A percentile compares a stretch with the other conserved stretches of the same genome.
Evolutionary conservation across 2,888 invertebrate species (phyloP).

Genomic region (Cephus sareptanus): DNA sequence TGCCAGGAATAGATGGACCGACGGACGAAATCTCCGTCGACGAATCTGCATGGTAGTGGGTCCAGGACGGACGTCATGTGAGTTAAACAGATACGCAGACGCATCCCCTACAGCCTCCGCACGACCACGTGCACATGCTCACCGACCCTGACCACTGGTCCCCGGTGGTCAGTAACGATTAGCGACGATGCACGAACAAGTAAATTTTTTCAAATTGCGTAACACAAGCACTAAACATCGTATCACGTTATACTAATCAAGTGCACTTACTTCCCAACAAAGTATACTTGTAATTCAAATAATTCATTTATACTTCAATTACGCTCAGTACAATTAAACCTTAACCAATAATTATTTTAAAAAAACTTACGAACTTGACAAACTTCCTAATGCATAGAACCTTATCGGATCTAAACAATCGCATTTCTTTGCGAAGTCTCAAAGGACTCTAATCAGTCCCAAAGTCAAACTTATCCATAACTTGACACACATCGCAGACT

Average conservation of each 20-base stretch:
- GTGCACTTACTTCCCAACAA: not conserved
- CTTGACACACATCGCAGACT: not conserved
- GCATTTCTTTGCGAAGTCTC: conserved; percentile 4
- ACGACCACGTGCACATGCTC: not conserved
- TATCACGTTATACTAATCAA: not conserved
- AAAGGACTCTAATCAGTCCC: not conserved
- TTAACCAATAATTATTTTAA: not conserved
- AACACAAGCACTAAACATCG: not conserved
- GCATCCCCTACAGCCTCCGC: not conserved
- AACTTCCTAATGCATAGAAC: conserved; percentile 14
- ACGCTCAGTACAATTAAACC: not conserved
- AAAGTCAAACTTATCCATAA: not conserved
- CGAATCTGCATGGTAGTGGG: conserved; percentile 43
- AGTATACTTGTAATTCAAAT: not conserved
- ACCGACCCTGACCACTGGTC: not conserved
- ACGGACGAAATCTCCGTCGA: conserved; percentile 40
- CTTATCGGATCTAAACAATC: conserved; percentile 12
- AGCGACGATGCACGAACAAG: not conserved
- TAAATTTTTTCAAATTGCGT: not conserved
- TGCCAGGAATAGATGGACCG: conserved; percentile 62
- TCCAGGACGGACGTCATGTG: conserved; percentile 18
- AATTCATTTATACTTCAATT: not conserved
- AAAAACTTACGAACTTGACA: conserved; percentile 10
- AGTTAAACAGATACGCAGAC: not conserved
- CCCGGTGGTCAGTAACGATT: not conserved